phyloP scores from a whole-genome alignment of 1,140 invertebrate genomes.

The Probaryconus sp. region DNA sequence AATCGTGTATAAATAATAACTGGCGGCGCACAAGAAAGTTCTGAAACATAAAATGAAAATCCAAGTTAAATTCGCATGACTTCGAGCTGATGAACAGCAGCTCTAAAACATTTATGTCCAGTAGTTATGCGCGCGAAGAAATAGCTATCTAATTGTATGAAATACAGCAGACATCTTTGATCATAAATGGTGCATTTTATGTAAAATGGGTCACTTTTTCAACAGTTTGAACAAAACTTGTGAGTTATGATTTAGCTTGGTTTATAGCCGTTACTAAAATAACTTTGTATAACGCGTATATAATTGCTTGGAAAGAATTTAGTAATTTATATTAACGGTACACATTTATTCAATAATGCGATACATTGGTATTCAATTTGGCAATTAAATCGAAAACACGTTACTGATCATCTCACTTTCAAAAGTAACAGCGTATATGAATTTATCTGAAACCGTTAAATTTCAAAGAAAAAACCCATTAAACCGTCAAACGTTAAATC shows the following conservation, averaged over 20 bases:
- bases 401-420: too few species aligned
- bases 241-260: conserved; percentile 37
- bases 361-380: too few species aligned
- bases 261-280: conserved; percentile 46
- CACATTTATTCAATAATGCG: too few species aligned
- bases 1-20: too few species aligned
- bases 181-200: conserved; percentile 48
- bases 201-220: conserved; percentile 52
- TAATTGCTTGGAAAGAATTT: conserved; percentile 39
- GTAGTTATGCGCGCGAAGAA: conserved; percentile 49
- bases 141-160: conserved; percentile 43
- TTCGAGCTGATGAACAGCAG: conserved; percentile 29
- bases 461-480: too few species aligned
- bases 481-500: too few species aligned
- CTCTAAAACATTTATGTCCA: conserved; percentile 40
- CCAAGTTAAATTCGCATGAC: conserved; percentile 37
- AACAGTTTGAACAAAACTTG: conserved; percentile 37
- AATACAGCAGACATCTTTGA: conserved; percentile 35
- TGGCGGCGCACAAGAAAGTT: too few species aligned
- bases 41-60: conserved; percentile 24
- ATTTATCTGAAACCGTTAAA: too few species aligned
- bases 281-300: conserved; percentile 39
- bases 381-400: too few species aligned
- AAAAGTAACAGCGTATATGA: too few species aligned
- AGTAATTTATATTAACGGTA: conserved; percentile 33